phyloP scores from a whole-genome alignment of 2,113 vertebrate species.

The Salvelinus fontinalis region DNA sequence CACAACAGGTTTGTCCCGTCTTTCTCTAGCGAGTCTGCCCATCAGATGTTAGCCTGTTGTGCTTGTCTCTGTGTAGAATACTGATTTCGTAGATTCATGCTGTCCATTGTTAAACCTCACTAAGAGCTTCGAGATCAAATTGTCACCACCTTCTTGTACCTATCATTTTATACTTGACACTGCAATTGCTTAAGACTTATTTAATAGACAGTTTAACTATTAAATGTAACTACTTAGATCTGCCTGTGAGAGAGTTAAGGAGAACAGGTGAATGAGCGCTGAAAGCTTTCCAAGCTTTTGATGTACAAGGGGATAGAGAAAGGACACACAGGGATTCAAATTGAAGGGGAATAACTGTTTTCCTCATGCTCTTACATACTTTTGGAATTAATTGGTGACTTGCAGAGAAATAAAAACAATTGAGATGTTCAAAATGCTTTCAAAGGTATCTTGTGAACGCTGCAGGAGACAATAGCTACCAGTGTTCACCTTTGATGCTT shows the following conservation, averaged over 20 bases:
- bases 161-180: background rate
- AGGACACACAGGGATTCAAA: conserved; percentile 32
- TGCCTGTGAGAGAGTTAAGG: conserved; percentile 26
- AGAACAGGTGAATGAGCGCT: conserved; percentile 36
- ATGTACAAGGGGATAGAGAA: conserved; percentile 29
- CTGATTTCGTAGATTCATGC: conserved; percentile 20
- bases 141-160: background rate
- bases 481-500: conserved; percentile 21
- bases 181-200: conserved; percentile 26
- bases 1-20: conserved; percentile 27
- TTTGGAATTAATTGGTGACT: conserved; percentile 49
- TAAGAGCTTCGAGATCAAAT: conserved; percentile 15
- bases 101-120: conserved; percentile 15
- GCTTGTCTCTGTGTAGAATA: conserved; percentile 45
- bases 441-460: conserved; percentile 15
- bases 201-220: conserved; percentile 15
- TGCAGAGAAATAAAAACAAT: background rate
- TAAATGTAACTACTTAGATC: conserved; percentile 23
- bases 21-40: conserved; percentile 29
- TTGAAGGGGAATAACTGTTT: conserved; percentile 33
- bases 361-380: conserved; percentile 34
- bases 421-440: conserved; percentile 11
- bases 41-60: conserved; percentile 27
- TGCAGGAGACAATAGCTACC: conserved; percentile 20
- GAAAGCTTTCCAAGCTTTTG: conserved; percentile 38